Percentiles rank a stretch among this genome's conserved stretches.
These are phyloP conservation scores for Hybognathus amarus DNA, from an alignment of 2,797 vertebrate genomes.

Conservation along the genomic window DNA sequence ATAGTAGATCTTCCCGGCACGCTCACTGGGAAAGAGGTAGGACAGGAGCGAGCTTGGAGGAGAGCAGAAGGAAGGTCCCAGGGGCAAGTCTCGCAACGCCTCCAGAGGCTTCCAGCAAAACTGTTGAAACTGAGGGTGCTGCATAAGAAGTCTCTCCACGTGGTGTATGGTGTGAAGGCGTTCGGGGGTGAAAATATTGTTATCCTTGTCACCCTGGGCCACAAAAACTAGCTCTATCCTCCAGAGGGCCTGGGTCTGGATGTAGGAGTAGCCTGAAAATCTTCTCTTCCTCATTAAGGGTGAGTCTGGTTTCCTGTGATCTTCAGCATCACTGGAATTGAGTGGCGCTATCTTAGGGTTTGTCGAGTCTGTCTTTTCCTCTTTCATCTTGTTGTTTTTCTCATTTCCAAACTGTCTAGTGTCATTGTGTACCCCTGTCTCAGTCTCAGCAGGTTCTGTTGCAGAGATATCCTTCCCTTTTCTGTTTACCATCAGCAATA, in stretches of 20 bases:
- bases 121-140: constrained; percentile 90
- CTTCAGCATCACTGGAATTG: constrained; percentile 8
- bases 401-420: neutral
- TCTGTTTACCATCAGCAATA: constrained; percentile 84
- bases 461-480: constrained; percentile 53
- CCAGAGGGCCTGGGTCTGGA: constrained; percentile 93
- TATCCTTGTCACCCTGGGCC: constrained; percentile 86
- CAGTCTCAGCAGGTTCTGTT: neutral
- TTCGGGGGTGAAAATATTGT: constrained; percentile 94
- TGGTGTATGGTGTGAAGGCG: constrained; percentile 90
- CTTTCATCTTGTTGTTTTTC: constrained; percentile 9
- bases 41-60: constrained; percentile 96
- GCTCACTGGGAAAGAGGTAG: constrained; percentile 95
- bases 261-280: constrained; percentile 80
- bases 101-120: constrained; percentile 98
- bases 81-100: constrained; percentile 88
- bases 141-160: constrained; percentile 92
- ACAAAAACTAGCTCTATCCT: constrained; percentile 96
- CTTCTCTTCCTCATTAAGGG: constrained; percentile 66
- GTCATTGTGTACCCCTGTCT: constrained; percentile 40
- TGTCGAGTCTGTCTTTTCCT: neutral
- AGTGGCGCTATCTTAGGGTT: neutral
- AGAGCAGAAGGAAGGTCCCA: constrained; percentile 94
- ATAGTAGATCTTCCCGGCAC: constrained; percentile 94
- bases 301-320: constrained; percentile 26